Evolutionary conservation across 2,113 vertebrate genomes (phyloP).

Genomic region (Synodontis membranacea): DNA sequence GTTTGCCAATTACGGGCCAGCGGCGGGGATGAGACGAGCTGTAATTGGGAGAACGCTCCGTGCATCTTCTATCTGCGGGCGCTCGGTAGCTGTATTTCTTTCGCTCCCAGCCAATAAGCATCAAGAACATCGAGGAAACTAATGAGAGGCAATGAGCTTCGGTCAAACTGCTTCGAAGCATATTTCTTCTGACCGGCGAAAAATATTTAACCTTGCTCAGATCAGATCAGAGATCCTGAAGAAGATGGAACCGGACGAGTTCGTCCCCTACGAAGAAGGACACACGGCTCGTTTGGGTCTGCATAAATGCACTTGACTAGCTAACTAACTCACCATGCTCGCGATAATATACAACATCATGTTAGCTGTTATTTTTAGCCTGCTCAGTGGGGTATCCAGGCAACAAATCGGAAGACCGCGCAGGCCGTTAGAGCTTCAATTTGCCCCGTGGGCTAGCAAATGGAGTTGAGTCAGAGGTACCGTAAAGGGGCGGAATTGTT

Average conservation of each 20-base stretch:
- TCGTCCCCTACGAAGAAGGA: not conserved
- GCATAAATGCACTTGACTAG: not conserved
- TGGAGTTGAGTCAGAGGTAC: not conserved
- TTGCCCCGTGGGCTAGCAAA: not conserved
- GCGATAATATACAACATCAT: not conserved
- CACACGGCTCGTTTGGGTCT: not conserved
- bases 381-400: not conserved
- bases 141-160: not conserved
- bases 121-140: not conserved
- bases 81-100: constrained; percentile 7
- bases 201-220: not conserved
- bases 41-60: constrained; percentile 34
- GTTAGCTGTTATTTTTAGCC: not conserved
- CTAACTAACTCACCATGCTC: not conserved
- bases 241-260: not conserved
- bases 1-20: constrained; percentile 37
- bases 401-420: not conserved
- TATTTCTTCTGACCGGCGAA: not conserved
- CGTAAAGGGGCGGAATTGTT: not conserved
- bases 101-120: constrained; percentile 17
- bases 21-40: not conserved
- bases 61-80: not conserved
- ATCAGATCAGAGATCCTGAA: not conserved
- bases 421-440: not conserved
- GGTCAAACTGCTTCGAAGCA: not conserved